Conservation (phyloP, 1,140 invertebrate species). For the Anagrus nilaparvatae region DNA sequence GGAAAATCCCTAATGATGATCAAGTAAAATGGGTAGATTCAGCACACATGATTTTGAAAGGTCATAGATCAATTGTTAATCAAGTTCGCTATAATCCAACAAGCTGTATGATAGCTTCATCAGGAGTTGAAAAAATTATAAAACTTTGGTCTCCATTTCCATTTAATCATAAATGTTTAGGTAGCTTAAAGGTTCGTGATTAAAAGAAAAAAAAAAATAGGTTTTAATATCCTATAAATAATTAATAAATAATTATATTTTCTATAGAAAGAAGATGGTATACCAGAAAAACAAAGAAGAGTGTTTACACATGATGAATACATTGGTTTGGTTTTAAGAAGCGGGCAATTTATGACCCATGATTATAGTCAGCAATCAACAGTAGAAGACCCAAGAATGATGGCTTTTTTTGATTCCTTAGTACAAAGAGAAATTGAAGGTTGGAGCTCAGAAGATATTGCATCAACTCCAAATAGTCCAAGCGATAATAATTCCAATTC, state of each 20-base stretch:
- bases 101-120: slow-evolving; percentile 80
- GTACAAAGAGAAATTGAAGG: slow-evolving; percentile 83
- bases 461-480: slow-evolving; percentile 24
- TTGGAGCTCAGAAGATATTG: slow-evolving; percentile 42
- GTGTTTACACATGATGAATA: slow-evolving; percentile 83
- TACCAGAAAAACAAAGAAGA: slow-evolving; percentile 54
- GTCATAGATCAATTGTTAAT: slow-evolving; percentile 92
- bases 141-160: slow-evolving; percentile 56
- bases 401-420: slow-evolving; percentile 91
- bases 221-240: background rate
- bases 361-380: slow-evolving; percentile 76
- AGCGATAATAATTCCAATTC: slow-evolving; percentile 26
- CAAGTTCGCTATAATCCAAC: slow-evolving; percentile 84
- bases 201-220: slow-evolving; percentile 16
- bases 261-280: slow-evolving; percentile 31
- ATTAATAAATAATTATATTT: background rate
- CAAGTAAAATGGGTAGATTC: slow-evolving; percentile 49
- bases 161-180: slow-evolving; percentile 28
- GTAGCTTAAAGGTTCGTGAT: slow-evolving; percentile 37
- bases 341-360: slow-evolving; percentile 64
- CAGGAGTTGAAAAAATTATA: slow-evolving; percentile 91
- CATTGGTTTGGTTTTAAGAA: slow-evolving; percentile 67
- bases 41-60: slow-evolving; percentile 73
- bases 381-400: slow-evolving; percentile 85
- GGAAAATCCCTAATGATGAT: slow-evolving; percentile 66